Base-by-base conservation (phyloP, 1,140 invertebrate genomes). In the Leguminivora glycinivorella region DNA sequence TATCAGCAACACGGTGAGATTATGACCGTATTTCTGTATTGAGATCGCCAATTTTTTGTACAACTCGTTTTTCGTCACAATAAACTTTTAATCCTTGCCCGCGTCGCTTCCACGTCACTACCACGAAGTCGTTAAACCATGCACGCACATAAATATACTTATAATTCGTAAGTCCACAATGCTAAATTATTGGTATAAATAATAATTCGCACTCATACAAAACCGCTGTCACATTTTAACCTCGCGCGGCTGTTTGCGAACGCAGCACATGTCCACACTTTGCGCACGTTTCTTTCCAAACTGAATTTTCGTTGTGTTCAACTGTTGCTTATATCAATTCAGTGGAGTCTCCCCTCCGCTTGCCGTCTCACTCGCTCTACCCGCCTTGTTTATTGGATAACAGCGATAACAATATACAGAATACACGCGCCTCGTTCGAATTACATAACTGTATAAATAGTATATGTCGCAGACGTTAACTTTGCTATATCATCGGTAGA, bases 271-370 rank as follows among this genome's bases (percentile, higher is more conserved):
- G 75, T 26, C 34, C 14, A 26, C 73, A 56, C 76, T 75, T 70
- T 77, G 73, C 79, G 75, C 75, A 74, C 79, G 66, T 81, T 78
- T 80, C 75, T 80, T 82, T 83, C 68, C 77, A 79, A 87, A 91
- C 87, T 91, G 85, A 91, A 84, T 87, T 89, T 86, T 82, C 77
- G 82, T 81, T 72, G 74, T 76, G 85, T 79, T 81, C 83, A 84
- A 84, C 87, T 83, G 87, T 91, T 89, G 89, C 82, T 91, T 91
- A 89, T 91, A 91, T 89, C 84, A 91, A 86, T 87, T 89, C 86
- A 83, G 73, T 63, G 78, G 72, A 63, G 77, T 70, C 79, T 83
- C 83, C 82, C 87, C 86, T 83, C 84, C 5, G n/a, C 43, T 31
- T 5, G 56, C 72, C 66, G 67, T 88, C 87, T 87, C 88, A 75